These are phyloP conservation scores for Acipenser transmontanus DNA, from an alignment of 2,797 vertebrate genomes.

Conservation along the genomic window DNA sequence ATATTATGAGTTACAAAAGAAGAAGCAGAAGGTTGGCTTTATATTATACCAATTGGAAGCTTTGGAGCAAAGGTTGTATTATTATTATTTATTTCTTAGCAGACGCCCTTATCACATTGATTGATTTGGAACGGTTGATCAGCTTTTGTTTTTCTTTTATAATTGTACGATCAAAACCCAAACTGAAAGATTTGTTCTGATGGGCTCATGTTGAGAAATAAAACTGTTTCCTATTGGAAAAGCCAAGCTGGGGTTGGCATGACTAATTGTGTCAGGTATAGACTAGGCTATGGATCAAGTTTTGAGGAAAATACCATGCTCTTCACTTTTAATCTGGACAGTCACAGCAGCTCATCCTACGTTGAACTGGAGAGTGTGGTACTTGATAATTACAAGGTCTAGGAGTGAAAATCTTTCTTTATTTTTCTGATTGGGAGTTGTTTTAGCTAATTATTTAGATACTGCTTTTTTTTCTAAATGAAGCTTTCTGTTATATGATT, in stretches of 20 bases:
- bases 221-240: conserved; percentile 12
- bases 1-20: too few species aligned
- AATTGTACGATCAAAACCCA: conserved; percentile 9
- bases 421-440: background rate
- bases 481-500: background rate
- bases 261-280: conserved; percentile 23
- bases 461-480: background rate
- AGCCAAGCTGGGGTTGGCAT: conserved; percentile 12
- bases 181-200: conserved; percentile 13
- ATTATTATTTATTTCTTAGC: too few species aligned
- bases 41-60: conserved; percentile 18
- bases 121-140: conserved; percentile 6
- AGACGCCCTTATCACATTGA: conserved; percentile 4
- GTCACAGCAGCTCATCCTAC: conserved; percentile 19
- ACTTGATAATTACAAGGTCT: conserved; percentile 26
- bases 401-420: conserved; percentile 29
- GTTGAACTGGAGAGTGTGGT: conserved; percentile 22
- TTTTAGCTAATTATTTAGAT: background rate
- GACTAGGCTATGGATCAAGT: conserved; percentile 11
- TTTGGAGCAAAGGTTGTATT: conserved; percentile 12
- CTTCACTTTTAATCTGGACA: conserved; percentile 15
- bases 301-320: conserved; percentile 11
- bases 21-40: background rate
- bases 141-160: conserved; percentile 11
- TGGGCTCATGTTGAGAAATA: conserved; percentile 12